Percentiles rank a stretch among this genome's conserved stretches.
Evolutionary conservation across 1,140 invertebrate species (phyloP).

Genomic region (Chrysomallon squamiferum): DNA sequence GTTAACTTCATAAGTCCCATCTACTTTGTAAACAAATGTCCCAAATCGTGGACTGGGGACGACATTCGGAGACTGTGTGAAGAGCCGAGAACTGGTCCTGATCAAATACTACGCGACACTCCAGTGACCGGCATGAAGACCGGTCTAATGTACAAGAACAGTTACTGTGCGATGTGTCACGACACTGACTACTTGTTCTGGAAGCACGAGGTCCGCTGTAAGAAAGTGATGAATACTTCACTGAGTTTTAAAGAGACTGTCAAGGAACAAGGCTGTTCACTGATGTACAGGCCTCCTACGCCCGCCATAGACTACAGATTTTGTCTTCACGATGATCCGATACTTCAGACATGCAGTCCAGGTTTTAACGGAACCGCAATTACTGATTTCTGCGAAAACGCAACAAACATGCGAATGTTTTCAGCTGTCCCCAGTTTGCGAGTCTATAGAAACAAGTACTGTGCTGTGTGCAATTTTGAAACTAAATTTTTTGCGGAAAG

Average conservation of each 20-base stretch:
- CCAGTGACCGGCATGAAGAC: background rate
- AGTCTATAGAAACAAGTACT: conserved; percentile 29
- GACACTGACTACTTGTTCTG: background rate
- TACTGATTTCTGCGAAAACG: background rate
- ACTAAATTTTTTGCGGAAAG: background rate
- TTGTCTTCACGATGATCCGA: background rate
- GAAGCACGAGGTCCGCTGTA: background rate
- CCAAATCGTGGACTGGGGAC: background rate
- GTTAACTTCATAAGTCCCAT: background rate
- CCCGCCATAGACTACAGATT: background rate
- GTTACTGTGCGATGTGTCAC: background rate
- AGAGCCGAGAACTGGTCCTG: background rate
- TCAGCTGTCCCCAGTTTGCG: background rate
- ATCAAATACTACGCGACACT: background rate
- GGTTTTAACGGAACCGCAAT: background rate
- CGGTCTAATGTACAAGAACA: conserved; percentile 3
- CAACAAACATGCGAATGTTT: background rate
- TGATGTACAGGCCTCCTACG: background rate
- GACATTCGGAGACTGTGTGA: background rate
- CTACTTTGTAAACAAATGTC: background rate
- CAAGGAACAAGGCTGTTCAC: background rate
- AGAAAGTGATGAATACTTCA: background rate
- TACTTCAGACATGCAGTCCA: background rate
- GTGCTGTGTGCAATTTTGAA: conserved; percentile 24
- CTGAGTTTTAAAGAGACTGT: background rate